Conservation (phyloP, 1,140 invertebrate genomes). For the Phymastichus coffea region DNA sequence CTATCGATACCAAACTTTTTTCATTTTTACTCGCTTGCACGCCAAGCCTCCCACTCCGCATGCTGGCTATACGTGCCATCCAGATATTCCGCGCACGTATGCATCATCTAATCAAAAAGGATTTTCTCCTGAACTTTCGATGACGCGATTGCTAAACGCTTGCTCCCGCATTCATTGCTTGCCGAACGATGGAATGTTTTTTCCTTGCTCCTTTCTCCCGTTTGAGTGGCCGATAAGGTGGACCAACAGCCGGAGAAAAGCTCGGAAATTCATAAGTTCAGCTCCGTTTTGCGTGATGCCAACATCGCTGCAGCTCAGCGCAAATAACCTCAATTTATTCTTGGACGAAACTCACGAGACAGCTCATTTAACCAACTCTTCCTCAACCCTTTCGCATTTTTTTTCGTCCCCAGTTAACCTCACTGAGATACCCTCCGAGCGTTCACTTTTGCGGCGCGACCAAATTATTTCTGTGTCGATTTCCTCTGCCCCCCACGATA, state of each 20-base stretch:
- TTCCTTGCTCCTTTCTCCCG: background rate
- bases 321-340: constrained; percentile 4
- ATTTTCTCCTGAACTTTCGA: background rate
- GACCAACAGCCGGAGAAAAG: too few species aligned
- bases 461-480: too few species aligned
- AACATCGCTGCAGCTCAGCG: background rate
- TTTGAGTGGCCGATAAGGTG: background rate
- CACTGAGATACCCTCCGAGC: too few species aligned
- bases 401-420: background rate
- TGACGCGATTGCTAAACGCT: background rate
- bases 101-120: background rate
- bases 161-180: too few species aligned
- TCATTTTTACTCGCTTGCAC: too few species aligned
- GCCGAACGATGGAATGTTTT: too few species aligned
- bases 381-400: background rate
- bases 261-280: constrained; percentile 1
- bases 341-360: background rate
- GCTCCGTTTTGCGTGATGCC: background rate
- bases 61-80: too few species aligned
- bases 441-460: too few species aligned
- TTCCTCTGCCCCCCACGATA: too few species aligned
- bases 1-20: too few species aligned
- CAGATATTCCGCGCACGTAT: background rate
- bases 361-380: background rate
- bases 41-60: too few species aligned